Evolutionary conservation across 2,113 vertebrate genomes (phyloP).

Genomic region (Poeciliopsis turrubarensis): DNA sequence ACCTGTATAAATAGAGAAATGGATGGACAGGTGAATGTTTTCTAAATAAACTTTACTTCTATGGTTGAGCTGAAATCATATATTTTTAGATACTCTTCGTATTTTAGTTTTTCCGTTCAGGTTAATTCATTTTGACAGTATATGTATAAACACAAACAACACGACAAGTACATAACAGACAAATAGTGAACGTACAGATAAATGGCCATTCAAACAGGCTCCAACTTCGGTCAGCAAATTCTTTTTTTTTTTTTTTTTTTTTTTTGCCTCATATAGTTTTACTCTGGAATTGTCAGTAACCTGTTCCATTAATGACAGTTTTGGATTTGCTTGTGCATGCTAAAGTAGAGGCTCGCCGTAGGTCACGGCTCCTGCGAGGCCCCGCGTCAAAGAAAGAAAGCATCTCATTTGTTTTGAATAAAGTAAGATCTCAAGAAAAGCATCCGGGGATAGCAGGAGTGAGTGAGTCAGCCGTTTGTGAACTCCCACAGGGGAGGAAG

Average conservation of each 20-base stretch:
- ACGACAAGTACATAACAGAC: slow-evolving; percentile 58
- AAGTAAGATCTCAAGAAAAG: slow-evolving; percentile 47
- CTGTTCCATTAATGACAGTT: slow-evolving; percentile 1
- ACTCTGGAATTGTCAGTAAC: slow-evolving; percentile 4
- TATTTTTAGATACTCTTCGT: neutral
- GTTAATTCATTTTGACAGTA: slow-evolving; percentile 19
- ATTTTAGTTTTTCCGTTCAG: neutral
- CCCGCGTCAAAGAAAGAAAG: slow-evolving; percentile 52
- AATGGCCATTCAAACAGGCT: slow-evolving; percentile 35
- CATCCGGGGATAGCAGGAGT: slow-evolving; percentile 15
- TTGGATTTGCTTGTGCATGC: slow-evolving; percentile 36
- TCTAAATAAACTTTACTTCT: too few species aligned
- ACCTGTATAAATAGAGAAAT: neutral
- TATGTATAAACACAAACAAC: slow-evolving; percentile 54
- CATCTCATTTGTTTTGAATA: slow-evolving; percentile 50
- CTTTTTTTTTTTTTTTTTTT: too few species aligned
- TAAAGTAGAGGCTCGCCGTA: slow-evolving; percentile 25
- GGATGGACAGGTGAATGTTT: neutral
- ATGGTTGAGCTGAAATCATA: neutral
- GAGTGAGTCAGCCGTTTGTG: slow-evolving; percentile 65
- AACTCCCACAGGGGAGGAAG: slow-evolving; percentile 58
- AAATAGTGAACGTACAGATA: slow-evolving; percentile 37
- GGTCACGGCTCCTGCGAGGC: slow-evolving; percentile 40
- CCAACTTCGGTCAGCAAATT: neutral
- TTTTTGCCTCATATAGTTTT: neutral